Evolutionary conservation across 2,888 invertebrate species (phyloP), one percentile per base, ranked within the genome.

Genomic region (Andrena camellia): DNA sequence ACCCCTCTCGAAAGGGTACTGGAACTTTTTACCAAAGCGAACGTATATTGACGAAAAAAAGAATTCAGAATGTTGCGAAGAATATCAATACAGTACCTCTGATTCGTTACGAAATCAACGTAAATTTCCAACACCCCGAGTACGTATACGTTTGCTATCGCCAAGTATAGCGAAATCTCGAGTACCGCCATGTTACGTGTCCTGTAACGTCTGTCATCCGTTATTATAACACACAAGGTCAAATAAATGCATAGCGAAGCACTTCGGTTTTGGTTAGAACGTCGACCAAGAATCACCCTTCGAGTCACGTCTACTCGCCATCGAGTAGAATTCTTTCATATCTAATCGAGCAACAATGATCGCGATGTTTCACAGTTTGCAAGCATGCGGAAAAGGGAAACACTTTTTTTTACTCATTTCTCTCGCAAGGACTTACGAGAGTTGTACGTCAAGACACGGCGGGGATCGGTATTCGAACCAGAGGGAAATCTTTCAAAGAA

Each of bases 161-260:
- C 42, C 42, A 42, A 42, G 13, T 42, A 13, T 42, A 13, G 42
- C 42, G 3, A 42, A 42, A 13, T 42, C 31, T n/a, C 10, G 10
- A 17, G 29, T 78, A 66, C 26, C 17, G n/a, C 5, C 42, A 42
- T 17, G 42, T 42, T 42, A 42, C 17, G 17, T 42, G 42, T 42
- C 17, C 13, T 10, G 3, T 63, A 68, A 62, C 26, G 33, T 75
- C 10, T 35, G 57, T 50, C 10, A 31, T 68, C 52, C 42, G 31
- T 59, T 67, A 31, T 42, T 74, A 42, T 74, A 78, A 66, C 13
- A 54, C 62, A 42, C 68, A 62, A 68, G 13, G 20, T 74, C 52
- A 31, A 78, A 74, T 62, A 78, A 76, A 76, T 29, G 10, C 57
- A 57, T 54, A 68, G 7, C 54, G 13, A 68, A 31, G 29, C 59